phyloP scores from a whole-genome alignment of 2,113 vertebrate genomes.

The Thalassarche chlororhynchos region DNA sequence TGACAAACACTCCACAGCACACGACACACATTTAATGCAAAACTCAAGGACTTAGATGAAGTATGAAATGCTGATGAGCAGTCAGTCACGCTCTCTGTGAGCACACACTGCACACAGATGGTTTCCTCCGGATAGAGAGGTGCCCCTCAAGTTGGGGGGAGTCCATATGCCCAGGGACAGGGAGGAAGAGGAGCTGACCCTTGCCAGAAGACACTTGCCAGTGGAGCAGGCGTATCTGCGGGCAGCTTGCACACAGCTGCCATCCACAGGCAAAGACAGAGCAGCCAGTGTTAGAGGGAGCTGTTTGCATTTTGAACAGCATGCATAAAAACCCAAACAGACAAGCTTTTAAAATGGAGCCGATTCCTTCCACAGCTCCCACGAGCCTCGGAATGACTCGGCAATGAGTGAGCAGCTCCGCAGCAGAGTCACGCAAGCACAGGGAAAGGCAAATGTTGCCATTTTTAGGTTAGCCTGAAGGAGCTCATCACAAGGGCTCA shows the following conservation, averaged over 20 bases:
- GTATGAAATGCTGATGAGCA: conserved; percentile 43
- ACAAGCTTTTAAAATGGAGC: background rate
- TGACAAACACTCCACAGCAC: conserved; percentile 53
- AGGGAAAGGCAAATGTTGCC: background rate
- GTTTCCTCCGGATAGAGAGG: background rate
- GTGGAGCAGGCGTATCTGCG: background rate
- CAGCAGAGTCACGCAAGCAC: background rate
- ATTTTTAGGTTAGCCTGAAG: conserved; percentile 1
- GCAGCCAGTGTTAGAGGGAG: background rate
- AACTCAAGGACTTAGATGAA: conserved; percentile 28
- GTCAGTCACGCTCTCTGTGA: background rate
- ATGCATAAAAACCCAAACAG: conserved; percentile 43
- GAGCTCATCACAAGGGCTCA: background rate
- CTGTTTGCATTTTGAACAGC: conserved; percentile 9
- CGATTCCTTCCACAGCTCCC: conserved; percentile 8
- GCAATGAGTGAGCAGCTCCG: conserved; percentile 48
- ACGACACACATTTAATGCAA: conserved; percentile 63
- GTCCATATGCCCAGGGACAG: background rate
- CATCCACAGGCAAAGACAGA: conserved; percentile 16
- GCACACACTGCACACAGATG: background rate
- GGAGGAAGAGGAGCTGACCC: background rate
- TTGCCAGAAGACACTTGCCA: background rate
- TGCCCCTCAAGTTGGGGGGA: background rate
- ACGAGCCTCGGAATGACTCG: background rate
- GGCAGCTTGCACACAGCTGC: conserved; percentile 30